These are phyloP conservation scores for Mycalesis mineus DNA, from an alignment of 2,888 invertebrate species.

Conservation along the genomic window DNA sequence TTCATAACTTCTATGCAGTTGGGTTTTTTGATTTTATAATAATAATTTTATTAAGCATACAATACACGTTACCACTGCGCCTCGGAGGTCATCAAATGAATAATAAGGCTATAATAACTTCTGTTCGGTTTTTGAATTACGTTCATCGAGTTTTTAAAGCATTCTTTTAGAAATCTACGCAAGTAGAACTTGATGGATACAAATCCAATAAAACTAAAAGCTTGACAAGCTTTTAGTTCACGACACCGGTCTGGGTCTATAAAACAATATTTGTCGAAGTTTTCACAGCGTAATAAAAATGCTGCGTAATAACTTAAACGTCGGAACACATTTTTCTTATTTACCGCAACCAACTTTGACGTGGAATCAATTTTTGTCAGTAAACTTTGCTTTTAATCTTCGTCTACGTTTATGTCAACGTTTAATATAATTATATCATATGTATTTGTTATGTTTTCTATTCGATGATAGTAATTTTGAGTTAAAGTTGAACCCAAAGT, in stretches of 20 bases:
- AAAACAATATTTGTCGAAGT: slow-evolving; percentile 14
- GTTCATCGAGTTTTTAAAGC: neutral
- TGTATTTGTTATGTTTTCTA: no score
- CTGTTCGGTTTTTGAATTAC: no score
- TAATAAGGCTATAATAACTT: no score
- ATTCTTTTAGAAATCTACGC: neutral
- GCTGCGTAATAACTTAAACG: neutral
- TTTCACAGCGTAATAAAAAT: neutral
- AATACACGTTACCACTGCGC: no score
- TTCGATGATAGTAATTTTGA: no score
- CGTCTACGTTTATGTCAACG: neutral
- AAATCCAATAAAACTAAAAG: slow-evolving; percentile 14
- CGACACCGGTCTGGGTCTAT: neutral
- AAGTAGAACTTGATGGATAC: neutral
- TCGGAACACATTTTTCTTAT: neutral
- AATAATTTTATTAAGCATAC: no score
- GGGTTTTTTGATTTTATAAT: no score
- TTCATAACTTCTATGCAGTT: no score
- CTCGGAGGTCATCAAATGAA: no score
- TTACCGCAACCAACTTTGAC: neutral
- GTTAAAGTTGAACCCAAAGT: no score
- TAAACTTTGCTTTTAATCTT: slow-evolving; percentile 11
- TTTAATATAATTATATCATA: no score
- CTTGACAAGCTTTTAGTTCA: slow-evolving; percentile 10
- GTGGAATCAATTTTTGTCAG: slow-evolving; percentile 7